Percentiles rank a stretch among this genome's conserved stretches.
Conservation (phyloP, 2,888 invertebrate genomes). For the Cylloceria caligata region DNA sequence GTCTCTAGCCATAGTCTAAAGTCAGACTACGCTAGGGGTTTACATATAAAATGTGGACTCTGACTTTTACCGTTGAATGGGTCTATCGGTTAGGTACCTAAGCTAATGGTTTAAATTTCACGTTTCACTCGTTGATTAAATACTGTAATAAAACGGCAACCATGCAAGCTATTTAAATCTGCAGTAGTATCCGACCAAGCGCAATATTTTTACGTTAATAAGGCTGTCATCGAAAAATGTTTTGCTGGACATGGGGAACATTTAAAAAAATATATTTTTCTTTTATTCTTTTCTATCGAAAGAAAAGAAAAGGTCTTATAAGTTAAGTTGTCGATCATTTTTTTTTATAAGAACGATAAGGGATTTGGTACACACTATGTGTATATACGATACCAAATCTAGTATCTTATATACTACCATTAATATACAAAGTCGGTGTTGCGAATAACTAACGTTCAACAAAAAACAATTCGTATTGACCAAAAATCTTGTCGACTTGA, state of each 20-base stretch:
- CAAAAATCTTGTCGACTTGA: slow-evolving; percentile 58
- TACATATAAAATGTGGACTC: too few species aligned
- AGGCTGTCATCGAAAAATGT: background rate
- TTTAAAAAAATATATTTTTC: slow-evolving; percentile 59
- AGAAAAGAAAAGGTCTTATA: slow-evolving; percentile 57
- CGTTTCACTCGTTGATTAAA: too few species aligned
- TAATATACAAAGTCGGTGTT: slow-evolving; percentile 65
- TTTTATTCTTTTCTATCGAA: slow-evolving; percentile 64
- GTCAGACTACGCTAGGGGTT: too few species aligned
- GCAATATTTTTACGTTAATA: background rate
- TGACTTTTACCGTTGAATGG: too few species aligned
- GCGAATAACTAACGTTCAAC: slow-evolving; percentile 67
- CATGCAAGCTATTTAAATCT: background rate
- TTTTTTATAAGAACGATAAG: slow-evolving; percentile 42
- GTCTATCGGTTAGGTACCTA: too few species aligned
- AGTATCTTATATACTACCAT: slow-evolving; percentile 60
- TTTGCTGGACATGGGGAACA: background rate
- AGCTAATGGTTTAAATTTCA: too few species aligned
- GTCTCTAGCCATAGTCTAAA: too few species aligned
- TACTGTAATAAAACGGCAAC: background rate
- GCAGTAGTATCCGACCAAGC: background rate
- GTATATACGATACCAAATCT: slow-evolving; percentile 64
- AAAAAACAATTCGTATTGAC: slow-evolving; percentile 66
- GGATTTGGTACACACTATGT: slow-evolving; percentile 61
- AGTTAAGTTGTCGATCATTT: slow-evolving; percentile 41